Conservation (phyloP, 2,888 invertebrate species). For the Nysson spinosus region DNA sequence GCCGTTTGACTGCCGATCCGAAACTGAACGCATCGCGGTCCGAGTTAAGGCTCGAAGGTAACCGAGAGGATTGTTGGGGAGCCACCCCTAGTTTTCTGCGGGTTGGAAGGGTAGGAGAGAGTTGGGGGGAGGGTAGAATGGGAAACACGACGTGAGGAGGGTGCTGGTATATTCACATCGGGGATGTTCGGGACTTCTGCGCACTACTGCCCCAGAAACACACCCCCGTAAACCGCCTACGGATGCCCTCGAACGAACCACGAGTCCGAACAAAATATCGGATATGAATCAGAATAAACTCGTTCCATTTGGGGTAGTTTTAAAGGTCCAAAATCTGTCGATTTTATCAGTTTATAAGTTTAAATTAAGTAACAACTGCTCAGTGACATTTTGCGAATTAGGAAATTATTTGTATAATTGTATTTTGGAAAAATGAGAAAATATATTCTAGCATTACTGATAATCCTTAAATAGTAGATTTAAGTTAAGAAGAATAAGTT, state of each 20-base stretch:
- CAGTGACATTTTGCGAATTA: too few species aligned
- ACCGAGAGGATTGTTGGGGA: constrained; percentile 64
- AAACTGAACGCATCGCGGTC: constrained; percentile 59
- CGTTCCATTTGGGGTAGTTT: not conserved
- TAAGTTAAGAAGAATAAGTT: too few species aligned
- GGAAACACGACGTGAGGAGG: constrained; percentile 33
- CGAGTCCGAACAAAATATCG: constrained; percentile 51
- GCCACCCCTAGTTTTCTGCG: constrained; percentile 66
- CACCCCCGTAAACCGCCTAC: constrained; percentile 65
- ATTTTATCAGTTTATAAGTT: too few species aligned
- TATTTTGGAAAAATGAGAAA: too few species aligned
- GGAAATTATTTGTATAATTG: too few species aligned
- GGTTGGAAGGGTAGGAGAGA: constrained; percentile 21
- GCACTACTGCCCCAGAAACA: constrained; percentile 75
- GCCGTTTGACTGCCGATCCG: constrained; percentile 52
- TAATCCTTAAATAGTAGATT: too few species aligned
- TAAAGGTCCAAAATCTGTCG: not conserved
- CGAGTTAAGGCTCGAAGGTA: constrained; percentile 58
- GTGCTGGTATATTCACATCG: constrained; percentile 62
- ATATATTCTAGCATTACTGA: too few species aligned
- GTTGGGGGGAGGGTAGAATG: constrained; percentile 8
- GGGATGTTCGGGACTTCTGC: constrained; percentile 69
- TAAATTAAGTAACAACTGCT: too few species aligned
- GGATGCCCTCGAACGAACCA: constrained; percentile 54
- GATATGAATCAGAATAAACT: not conserved